A percentile compares a stretch with the other conserved stretches of the same genome.
Conservation (phyloP, 2,797 vertebrate species). For the Ataeniobius toweri region DNA sequence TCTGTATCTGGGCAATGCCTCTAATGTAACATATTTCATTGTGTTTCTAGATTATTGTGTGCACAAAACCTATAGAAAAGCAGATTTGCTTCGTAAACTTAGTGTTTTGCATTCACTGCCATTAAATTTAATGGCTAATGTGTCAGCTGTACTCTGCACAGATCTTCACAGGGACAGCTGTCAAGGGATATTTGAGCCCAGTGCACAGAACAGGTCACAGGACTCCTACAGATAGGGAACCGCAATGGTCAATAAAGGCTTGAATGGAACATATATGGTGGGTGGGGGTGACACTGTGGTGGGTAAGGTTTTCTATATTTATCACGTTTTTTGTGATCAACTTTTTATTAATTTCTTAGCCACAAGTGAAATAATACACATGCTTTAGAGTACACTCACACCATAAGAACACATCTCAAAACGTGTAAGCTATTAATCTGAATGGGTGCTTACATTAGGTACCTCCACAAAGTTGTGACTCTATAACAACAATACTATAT, state of each 20-base stretch:
- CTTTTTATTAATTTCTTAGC: no score
- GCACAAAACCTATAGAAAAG: neutral
- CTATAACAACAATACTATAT: no score
- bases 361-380: no score
- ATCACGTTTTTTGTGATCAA: neutral
- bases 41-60: neutral
- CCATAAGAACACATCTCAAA: no score
- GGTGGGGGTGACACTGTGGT: neutral
- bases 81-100: neutral
- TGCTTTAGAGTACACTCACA: no score
- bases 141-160: neutral
- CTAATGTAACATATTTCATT: neutral
- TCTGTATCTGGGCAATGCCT: neutral
- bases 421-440: no score
- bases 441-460: no score
- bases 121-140: neutral
- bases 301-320: neutral
- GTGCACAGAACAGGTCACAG: neutral
- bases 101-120: neutral
- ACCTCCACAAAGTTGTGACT: no score
- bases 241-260: neutral
- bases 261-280: neutral
- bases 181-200: neutral
- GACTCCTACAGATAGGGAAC: neutral
- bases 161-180: slow-evolving; percentile 1